Conservation (phyloP, 1,140 invertebrate genomes). For the Aphidius ervi region DNA sequence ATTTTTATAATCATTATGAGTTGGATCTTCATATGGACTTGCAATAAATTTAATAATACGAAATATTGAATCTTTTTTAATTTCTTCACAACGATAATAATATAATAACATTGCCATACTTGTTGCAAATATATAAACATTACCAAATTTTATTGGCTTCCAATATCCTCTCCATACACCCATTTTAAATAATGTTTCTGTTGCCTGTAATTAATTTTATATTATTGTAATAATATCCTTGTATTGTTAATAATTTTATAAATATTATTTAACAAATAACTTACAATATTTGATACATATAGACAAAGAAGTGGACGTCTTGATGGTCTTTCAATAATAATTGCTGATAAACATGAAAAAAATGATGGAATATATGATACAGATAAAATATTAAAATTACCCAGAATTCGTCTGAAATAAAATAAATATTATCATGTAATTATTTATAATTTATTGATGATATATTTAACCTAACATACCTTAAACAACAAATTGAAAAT, state of each 20-base stretch:
- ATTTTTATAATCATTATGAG: slow-evolving; percentile 18
- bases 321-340: slow-evolving; percentile 70
- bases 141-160: slow-evolving; percentile 60
- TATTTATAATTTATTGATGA: no score
- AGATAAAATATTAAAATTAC: slow-evolving; percentile 66
- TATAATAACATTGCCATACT: slow-evolving; percentile 60
- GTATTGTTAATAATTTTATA: background rate
- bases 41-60: slow-evolving; percentile 63
- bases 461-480: slow-evolving; percentile 45
- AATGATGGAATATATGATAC: slow-evolving; percentile 70
- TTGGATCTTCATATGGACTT: slow-evolving; percentile 60
- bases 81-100: slow-evolving; percentile 54
- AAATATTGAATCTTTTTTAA: slow-evolving; percentile 61
- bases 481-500: slow-evolving; percentile 63
- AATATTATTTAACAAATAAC: slow-evolving; percentile 29
- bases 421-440: slow-evolving; percentile 14
- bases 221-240: slow-evolving; percentile 2
- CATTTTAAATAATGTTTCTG: slow-evolving; percentile 76
- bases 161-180: slow-evolving; percentile 61
- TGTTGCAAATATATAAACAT: slow-evolving; percentile 62
- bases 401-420: slow-evolving; percentile 59
- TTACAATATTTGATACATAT: slow-evolving; percentile 77
- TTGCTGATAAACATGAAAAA: slow-evolving; percentile 66
- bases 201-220: slow-evolving; percentile 55
- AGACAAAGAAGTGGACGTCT: slow-evolving; percentile 67